Evolutionary conservation across 2,113 vertebrate genomes (phyloP).

Genomic region (Eurypyga helias): DNA sequence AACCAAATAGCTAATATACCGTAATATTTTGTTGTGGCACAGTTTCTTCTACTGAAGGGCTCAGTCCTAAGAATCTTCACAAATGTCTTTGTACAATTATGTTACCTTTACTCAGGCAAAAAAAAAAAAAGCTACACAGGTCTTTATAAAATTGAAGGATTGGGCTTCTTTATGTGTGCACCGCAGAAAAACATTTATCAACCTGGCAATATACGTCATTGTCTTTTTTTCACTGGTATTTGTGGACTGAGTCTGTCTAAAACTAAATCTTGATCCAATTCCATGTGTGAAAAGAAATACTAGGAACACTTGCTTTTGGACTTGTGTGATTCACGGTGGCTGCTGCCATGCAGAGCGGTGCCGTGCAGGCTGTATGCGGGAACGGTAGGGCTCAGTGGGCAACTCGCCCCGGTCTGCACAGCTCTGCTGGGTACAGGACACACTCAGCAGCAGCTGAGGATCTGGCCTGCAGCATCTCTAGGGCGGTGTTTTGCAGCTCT

Average conservation of each 20-base stretch:
- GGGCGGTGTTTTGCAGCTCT: neutral
- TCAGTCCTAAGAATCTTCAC: neutral
- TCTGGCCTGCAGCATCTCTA: neutral
- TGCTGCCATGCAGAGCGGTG: neutral
- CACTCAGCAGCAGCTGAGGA: neutral
- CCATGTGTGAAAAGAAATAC: neutral
- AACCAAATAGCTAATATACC: neutral
- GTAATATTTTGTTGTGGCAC: neutral
- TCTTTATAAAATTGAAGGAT: neutral
- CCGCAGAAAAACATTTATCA: neutral
- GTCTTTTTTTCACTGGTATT: neutral
- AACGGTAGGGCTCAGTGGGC: neutral
- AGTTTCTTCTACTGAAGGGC: neutral
- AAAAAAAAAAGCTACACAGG: neutral
- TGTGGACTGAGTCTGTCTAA: neutral
- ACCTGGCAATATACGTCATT: neutral
- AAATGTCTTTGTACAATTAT: neutral
- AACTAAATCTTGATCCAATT: neutral
- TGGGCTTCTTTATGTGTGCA: neutral
- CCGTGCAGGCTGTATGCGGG: fast-evolving
- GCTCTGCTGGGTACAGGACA: neutral
- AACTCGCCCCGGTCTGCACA: neutral
- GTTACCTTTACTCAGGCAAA: neutral
- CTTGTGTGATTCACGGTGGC: neutral
- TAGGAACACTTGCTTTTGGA: neutral